A percentile compares a stretch with the other conserved stretches of the same genome.
Evolutionary conservation across 2,797 vertebrate genomes (phyloP).

Genomic region (Nothura maculosa): DNA sequence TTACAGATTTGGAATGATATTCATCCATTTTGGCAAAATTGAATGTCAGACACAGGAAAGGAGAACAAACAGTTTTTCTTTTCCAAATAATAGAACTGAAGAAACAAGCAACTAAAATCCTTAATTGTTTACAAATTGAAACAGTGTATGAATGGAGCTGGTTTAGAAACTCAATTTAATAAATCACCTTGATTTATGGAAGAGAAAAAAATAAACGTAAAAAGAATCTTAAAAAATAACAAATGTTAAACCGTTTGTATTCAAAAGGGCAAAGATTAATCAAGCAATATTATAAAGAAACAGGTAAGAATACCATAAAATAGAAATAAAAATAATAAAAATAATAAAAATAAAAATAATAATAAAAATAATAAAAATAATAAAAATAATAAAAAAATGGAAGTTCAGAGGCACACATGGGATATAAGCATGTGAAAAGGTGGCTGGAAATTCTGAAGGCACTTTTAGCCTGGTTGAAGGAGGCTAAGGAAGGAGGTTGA

Average conservation of each 20-base stretch:
- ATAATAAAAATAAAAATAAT: no score
- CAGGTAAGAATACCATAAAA: not conserved
- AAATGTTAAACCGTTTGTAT: not conserved
- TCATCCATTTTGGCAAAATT: not conserved
- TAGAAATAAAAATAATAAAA: not conserved
- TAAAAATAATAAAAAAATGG: no score
- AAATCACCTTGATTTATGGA: not conserved
- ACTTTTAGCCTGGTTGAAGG: not conserved
- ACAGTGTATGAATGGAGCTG: fast-evolving
- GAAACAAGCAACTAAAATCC: not conserved
- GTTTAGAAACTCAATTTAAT: not conserved
- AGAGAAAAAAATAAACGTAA: not conserved
- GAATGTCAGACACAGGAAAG: not conserved
- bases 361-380: no score
- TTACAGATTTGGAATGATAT: not conserved
- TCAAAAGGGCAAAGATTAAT: not conserved
- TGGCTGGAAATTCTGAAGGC: not conserved
- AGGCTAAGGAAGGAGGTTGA: not conserved
- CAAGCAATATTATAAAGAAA: not conserved
- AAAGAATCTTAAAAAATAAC: not conserved
- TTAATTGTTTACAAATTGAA: not conserved
- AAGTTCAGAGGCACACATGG: not conserved
- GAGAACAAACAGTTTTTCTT: not conserved
- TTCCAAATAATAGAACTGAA: not conserved
- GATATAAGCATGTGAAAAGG: not conserved